Evolutionary conservation across 2,888 invertebrate genomes (phyloP).

Genomic region (Deroplatys truncata): DNA sequence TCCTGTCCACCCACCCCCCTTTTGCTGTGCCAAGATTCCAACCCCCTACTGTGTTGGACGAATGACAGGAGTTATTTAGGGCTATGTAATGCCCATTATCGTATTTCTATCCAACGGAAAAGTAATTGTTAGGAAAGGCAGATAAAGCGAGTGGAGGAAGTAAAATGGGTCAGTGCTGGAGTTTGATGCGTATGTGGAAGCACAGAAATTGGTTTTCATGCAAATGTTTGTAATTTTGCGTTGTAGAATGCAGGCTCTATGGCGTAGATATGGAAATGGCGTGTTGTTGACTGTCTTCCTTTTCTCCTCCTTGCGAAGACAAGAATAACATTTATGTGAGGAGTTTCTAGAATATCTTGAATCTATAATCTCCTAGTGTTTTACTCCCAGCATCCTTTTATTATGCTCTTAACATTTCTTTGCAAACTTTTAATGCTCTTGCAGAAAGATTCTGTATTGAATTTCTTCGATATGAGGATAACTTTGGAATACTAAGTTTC

Average conservation of each 20-base stretch:
- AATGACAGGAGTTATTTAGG: neutral
- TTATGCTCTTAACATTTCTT: neutral
- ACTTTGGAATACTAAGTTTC: neutral
- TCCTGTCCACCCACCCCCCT: neutral
- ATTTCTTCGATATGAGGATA: neutral
- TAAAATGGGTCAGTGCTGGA: neutral
- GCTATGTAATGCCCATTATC: slow-evolving; percentile 6
- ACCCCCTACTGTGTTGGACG: neutral
- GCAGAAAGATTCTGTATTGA: neutral
- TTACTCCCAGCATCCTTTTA: neutral
- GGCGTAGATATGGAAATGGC: neutral
- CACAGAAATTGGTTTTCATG: neutral
- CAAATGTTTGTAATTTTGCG: neutral
- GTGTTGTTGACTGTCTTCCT: neutral
- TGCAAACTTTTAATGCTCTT: neutral
- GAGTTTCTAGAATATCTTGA: neutral
- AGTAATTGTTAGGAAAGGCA: neutral
- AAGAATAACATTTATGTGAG: neutral
- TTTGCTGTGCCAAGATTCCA: neutral
- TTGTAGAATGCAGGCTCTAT: neutral
- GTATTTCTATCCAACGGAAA: slow-evolving; percentile 8
- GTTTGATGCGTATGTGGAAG: neutral
- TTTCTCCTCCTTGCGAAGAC: neutral
- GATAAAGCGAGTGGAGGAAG: neutral
- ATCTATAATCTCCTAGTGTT: neutral